Evolutionary conservation across 2,113 vertebrate species (phyloP).

Genomic region (Tragelaphus buxtoni): DNA sequence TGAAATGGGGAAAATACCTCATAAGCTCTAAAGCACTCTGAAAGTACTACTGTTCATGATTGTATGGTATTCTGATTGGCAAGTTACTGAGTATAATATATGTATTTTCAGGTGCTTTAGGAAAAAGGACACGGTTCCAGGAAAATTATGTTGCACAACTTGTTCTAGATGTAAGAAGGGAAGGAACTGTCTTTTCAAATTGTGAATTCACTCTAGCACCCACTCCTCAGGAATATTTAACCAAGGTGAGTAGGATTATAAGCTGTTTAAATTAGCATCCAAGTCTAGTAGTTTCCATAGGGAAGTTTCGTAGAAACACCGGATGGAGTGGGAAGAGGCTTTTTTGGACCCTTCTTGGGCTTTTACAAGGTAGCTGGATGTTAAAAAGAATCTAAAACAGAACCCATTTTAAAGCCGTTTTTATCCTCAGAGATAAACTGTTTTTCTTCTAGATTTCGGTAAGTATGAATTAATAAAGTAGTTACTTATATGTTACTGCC

Average conservation of each 20-base stretch:
- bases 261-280: not conserved
- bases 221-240: conserved; percentile 85
- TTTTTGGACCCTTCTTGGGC: not conserved
- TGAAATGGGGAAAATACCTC: not conserved
- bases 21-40: not conserved
- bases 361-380: not conserved
- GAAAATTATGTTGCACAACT: conserved; percentile 94
- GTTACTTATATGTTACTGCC: not conserved
- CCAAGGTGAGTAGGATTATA: conserved; percentile 83
- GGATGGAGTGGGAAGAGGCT: not conserved
- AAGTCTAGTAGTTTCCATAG: not conserved
- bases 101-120: conserved; percentile 88
- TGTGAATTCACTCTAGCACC: conserved; percentile 82
- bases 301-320: not conserved
- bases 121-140: conserved; percentile 95
- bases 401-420: not conserved
- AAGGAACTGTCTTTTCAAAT: conserved; percentile 69
- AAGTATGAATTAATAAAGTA: not conserved
- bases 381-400: not conserved
- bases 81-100: not conserved
- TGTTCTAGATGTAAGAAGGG: conserved; percentile 88
- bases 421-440: not conserved
- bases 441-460: not conserved
- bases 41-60: not conserved
- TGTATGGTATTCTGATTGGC: not conserved